Conservation (phyloP, 2,113 vertebrate genomes). For the Lontra canadensis region DNA sequence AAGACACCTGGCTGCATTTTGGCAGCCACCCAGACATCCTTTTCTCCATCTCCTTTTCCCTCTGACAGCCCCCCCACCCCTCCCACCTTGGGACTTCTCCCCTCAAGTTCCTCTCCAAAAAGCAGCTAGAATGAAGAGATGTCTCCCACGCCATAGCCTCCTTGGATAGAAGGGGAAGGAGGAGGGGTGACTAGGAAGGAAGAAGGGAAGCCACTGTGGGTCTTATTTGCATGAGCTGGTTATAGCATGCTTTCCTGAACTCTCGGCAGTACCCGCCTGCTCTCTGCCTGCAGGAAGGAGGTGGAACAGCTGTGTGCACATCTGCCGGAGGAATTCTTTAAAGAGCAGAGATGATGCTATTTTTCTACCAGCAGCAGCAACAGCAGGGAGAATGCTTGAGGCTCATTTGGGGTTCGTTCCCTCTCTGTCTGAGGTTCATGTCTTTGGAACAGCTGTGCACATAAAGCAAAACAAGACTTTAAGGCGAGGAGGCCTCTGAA, state of each 20-base stretch:
- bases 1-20: background rate
- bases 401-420: slow-evolving; percentile 53
- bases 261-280: background rate
- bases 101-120: background rate
- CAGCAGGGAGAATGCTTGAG: slow-evolving; percentile 54
- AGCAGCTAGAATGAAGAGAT: background rate
- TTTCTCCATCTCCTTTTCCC: background rate
- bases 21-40: background rate
- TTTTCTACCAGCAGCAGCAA: slow-evolving; percentile 59
- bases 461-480: background rate
- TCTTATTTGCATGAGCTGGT: background rate
- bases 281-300: slow-evolving; percentile 53
- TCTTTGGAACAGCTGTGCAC: slow-evolving; percentile 62
- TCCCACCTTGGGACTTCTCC: background rate
- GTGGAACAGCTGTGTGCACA: slow-evolving; percentile 55
- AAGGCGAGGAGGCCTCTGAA: background rate
- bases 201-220: background rate
- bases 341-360: slow-evolving; percentile 43
- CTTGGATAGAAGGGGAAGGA: background rate
- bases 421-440: slow-evolving; percentile 29
- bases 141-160: background rate
- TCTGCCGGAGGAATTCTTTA: slow-evolving; percentile 62
- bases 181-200: background rate
- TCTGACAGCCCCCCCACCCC: background rate
- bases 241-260: background rate